phyloP scores from a whole-genome alignment of 2,888 invertebrate genomes.

The Drosophila parthenogenetica region DNA sequence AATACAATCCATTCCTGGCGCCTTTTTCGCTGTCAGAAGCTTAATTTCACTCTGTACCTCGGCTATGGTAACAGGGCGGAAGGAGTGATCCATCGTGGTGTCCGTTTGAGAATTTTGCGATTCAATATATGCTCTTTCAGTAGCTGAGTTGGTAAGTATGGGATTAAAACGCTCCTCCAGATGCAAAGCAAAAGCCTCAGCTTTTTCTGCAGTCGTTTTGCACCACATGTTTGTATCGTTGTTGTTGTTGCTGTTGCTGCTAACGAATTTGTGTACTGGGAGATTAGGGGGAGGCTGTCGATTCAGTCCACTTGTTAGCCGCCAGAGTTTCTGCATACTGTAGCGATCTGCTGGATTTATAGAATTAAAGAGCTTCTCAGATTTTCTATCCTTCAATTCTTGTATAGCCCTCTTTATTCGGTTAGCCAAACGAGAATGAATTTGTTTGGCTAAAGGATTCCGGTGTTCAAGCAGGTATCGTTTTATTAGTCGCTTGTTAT shows the following conservation, averaged over 20 bases:
- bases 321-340: not conserved
- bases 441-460: not conserved
- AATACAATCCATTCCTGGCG: no score
- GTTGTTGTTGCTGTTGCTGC: not conserved
- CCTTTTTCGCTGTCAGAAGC: no score
- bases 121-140: no score
- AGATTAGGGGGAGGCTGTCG: not conserved
- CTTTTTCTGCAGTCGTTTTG: not conserved
- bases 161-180: not conserved
- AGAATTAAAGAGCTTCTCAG: not conserved
- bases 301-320: not conserved
- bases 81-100: no score
- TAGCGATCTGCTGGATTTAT: not conserved
- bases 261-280: not conserved
- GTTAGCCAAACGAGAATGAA: not conserved
- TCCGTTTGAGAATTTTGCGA: no score
- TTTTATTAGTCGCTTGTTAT: not conserved
- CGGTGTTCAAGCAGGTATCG: not conserved
- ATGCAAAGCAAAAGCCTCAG: not conserved
- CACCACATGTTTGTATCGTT: not conserved
- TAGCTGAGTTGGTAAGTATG: no score
- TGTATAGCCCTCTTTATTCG: not conserved
- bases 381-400: not conserved
- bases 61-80: no score
- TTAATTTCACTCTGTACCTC: no score